A percentile compares a stretch with the other conserved stretches of the same genome.
Evolutionary conservation across 2,888 invertebrate genomes (phyloP).

Genomic region (Trachelus troglodyta): DNA sequence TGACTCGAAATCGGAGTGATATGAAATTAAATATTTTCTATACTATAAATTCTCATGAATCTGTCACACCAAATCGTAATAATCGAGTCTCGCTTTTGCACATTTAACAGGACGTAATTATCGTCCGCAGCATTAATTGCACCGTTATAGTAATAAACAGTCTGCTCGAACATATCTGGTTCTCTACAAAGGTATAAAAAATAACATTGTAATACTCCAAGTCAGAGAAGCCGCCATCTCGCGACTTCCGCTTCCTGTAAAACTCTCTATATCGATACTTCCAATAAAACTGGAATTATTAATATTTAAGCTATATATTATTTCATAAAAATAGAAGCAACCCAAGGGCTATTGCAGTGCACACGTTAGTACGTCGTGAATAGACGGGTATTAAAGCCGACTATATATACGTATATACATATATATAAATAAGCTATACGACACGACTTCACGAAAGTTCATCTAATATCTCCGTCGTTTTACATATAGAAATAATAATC

Average conservation of each 20-base stretch:
- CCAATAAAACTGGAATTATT: slow-evolving; percentile 65
- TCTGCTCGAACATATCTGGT: slow-evolving; percentile 49
- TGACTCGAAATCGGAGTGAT: background rate
- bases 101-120: background rate
- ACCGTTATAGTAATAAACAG: background rate
- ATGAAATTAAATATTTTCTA: slow-evolving; percentile 17
- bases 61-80: background rate
- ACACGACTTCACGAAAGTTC: background rate
- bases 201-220: slow-evolving; percentile 43
- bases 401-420: slow-evolving; percentile 11
- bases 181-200: slow-evolving; percentile 52
- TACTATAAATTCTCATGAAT: background rate
- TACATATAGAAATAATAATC: background rate
- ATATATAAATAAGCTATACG: background rate
- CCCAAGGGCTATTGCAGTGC: slow-evolving; percentile 56
- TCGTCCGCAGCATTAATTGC: background rate
- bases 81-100: background rate
- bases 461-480: background rate
- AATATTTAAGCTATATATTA: slow-evolving; percentile 51
- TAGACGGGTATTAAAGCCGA: background rate
- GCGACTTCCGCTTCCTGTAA: slow-evolving; percentile 35
- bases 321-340: slow-evolving; percentile 59
- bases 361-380: slow-evolving; percentile 20
- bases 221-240: slow-evolving; percentile 25
- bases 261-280: slow-evolving; percentile 57